Base-by-base conservation (phyloP, 53 echinoderm and acorn worm genomes). In the Apostichopus leukothele region DNA sequence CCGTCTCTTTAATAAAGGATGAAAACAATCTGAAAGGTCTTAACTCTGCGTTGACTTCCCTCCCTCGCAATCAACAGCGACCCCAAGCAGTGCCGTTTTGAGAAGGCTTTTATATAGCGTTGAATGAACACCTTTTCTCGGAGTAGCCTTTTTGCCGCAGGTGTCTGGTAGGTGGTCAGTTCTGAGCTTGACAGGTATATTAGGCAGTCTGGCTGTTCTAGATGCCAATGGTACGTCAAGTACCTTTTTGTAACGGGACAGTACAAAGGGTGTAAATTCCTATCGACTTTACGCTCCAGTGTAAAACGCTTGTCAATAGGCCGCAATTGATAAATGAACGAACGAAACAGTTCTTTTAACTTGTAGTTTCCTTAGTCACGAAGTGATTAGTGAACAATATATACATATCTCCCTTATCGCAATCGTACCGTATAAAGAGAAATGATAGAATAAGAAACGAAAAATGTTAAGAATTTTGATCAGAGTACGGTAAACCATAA, bases 111-210 rank as follows among this genome's bases (percentile, higher is more conserved):
- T 39, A 39, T 7, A 79, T n/a, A 79, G 54, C 79, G 79, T 51
- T 79, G 50, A 79, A 79, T 79, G 79, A 79, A 79, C 79, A 79
- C 79, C 79, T 79, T 53, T 51, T 13, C 12, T 13, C 63, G 16
- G 63, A 52, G 52, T 19, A 53, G 79, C 13, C 79, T 79, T 52
- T 11, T 79, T 79, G 79, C 79, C 79, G 79, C 79, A 79, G 79
- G 79, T 79, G 79, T 79, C 50, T 52, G 79, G 50, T 79, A 79
- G 79, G 79, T 79, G 79, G 79, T 79, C 79, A 79, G 5, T 51
- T 79, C 18, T 19, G 79, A 1, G 19, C 52, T 51, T 79, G 79
- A 79, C 79, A 79, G 79, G 79, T 79, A 79, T 79, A 79, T 79
- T 79, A 79, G 79, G 79, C 79, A 79, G 79, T 79, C 79, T 79